Conservation (phyloP, 2,888 invertebrate species). For the Hymenopus coronatus region DNA sequence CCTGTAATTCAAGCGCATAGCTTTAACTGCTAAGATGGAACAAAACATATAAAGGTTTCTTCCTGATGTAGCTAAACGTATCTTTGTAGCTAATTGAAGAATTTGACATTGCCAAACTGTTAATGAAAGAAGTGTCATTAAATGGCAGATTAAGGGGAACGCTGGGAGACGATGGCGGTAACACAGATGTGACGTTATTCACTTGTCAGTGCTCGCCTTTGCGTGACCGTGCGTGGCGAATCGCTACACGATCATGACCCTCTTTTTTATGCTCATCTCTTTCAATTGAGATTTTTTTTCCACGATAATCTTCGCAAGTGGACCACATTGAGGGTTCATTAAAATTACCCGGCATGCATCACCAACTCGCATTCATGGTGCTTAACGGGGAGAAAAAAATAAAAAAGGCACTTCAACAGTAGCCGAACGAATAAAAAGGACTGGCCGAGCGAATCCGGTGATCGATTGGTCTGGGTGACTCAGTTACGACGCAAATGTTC, state of each 20-base stretch:
- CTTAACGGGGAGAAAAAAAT: background rate
- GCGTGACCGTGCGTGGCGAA: background rate
- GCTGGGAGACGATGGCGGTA: background rate
- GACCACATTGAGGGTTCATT: background rate
- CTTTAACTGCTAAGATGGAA: too few species aligned
- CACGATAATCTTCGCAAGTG: background rate
- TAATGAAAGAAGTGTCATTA: too few species aligned
- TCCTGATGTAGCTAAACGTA: too few species aligned
- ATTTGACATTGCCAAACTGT: too few species aligned
- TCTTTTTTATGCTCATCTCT: background rate
- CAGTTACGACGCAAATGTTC: background rate
- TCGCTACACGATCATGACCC: background rate
- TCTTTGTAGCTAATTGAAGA: too few species aligned
- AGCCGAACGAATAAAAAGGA: background rate
- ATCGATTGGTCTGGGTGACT: background rate
- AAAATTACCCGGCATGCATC: background rate
- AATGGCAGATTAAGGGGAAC: too few species aligned
- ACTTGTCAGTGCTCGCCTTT: background rate
- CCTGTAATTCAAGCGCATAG: too few species aligned
- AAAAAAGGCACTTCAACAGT: background rate
- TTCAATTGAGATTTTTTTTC: background rate
- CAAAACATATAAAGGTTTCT: too few species aligned
- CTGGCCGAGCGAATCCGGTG: background rate
- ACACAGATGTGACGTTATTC: background rate
- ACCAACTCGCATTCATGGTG: conserved; percentile 7